Base-by-base conservation (phyloP, 2,888 invertebrate species). In the Epinotia nisella region DNA sequence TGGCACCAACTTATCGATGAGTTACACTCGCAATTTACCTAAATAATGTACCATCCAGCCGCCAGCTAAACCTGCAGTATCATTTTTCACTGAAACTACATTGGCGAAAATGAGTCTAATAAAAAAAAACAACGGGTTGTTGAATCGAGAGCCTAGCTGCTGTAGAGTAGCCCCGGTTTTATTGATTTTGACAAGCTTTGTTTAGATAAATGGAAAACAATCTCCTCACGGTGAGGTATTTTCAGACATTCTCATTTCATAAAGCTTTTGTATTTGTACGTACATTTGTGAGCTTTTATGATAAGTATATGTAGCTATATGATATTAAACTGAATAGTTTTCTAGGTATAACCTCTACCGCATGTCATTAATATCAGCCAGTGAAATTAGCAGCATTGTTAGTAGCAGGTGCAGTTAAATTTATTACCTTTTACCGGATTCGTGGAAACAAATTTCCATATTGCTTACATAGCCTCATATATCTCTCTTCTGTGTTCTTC, bases 41-140 rank as follows among this genome's bases (percentile, higher is more conserved):
- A 85, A 87, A 88, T 87, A 87, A 87, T 87, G 81, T 84, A 88
- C 85, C 80, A 79, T 67, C 77, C 78, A 76, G 79, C 67, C 51
- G 66, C 65, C 49, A 59, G 24, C 29, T n/a, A 58, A 58, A 58
- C 58, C 7, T n/a, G n/a, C n/a, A 15, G 58, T n/a, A 75, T 78
- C 77, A 24, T 24, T 24, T 81, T 79, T 78, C 76, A 81, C 79
- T 79, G 79, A 81, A 81, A 80, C 78, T 81, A 78, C 78, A 79
- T 78, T 78, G 59, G 49, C 17, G 55, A 5, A 39, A 60, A 60
- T 56, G 5, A 21, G 15, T 21, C 24, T 3, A 15, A 59, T 51
- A 29, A 49, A 60, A 60, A 60, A 51, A 53, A n/a, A 60, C 35
- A 60, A 58, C 15, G n/a, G 21, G 1, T 13, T 5, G 3, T 49